Evolutionary conservation across 2,888 invertebrate genomes (phyloP).

Genomic region (Clistopyga incitator): DNA sequence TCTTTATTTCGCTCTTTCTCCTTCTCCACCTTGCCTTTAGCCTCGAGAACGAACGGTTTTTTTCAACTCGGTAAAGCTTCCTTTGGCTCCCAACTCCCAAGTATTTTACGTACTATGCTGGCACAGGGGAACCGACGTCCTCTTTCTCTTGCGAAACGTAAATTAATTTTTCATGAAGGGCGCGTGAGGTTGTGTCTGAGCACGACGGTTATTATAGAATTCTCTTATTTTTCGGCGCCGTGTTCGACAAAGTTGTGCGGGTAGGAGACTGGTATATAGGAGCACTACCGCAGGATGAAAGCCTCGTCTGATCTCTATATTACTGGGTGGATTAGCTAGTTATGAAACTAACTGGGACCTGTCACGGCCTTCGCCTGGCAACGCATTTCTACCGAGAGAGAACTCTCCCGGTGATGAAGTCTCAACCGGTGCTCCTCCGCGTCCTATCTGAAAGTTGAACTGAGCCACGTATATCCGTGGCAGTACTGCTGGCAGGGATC

Average conservation of each 20-base stretch:
- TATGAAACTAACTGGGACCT: conserved; percentile 78
- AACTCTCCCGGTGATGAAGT: conserved; percentile 53
- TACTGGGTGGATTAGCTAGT: conserved; percentile 81
- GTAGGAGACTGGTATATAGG: conserved; percentile 20
- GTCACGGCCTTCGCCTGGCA: conserved; percentile 44
- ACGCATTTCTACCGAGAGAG: conserved; percentile 52
- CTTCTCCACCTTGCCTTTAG: conserved; percentile 48
- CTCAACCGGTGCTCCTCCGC: conserved; percentile 26
- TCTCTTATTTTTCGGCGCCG: conserved; percentile 39
- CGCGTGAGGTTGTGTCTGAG: conserved; percentile 44
- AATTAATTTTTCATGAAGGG: conserved; percentile 66
- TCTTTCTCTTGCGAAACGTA: conserved; percentile 39
- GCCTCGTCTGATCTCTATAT: conserved; percentile 78
- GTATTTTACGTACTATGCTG: conserved; percentile 35
- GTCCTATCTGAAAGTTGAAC: conserved; percentile 50
- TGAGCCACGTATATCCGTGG: conserved; percentile 33
- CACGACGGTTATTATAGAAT: conserved; percentile 48
- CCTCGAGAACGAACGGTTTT: conserved; percentile 51
- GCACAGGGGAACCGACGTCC: neutral
- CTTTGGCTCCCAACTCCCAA: conserved; percentile 49
- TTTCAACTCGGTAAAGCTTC: conserved; percentile 59
- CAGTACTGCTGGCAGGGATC: conserved; percentile 34
- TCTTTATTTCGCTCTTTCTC: conserved; percentile 9
- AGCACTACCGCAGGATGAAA: conserved; percentile 29
- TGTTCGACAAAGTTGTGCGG: conserved; percentile 51